Conservation (phyloP, 2,113 vertebrate species). For the Gymnarchus niloticus region DNA sequence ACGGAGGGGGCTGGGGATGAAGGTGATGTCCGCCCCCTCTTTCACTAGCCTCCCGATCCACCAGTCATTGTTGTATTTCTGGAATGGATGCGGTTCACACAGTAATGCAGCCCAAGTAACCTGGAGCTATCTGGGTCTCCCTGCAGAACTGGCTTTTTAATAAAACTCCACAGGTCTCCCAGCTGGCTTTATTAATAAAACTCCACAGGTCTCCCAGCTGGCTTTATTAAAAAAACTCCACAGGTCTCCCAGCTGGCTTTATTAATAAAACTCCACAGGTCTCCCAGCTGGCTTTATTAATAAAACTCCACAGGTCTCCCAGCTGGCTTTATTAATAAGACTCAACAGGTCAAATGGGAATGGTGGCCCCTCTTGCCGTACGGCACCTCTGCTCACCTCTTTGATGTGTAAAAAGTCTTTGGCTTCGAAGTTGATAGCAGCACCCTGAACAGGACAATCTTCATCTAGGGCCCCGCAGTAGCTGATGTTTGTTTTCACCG, state of each 20-base stretch:
- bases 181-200: neutral
- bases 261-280: too few relatives aligned
- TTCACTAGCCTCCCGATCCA: conserved; percentile 94
- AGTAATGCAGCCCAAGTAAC: neutral
- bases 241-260: neutral
- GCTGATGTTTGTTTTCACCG: conserved; percentile 90
- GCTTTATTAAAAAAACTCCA: too few relatives aligned
- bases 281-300: neutral
- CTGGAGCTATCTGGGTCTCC: neutral
- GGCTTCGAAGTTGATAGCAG: conserved; percentile 94
- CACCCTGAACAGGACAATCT: conserved; percentile 91
- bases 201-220: neutral
- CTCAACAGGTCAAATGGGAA: neutral
- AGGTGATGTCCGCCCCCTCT: conserved; percentile 88
- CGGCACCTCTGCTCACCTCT: conserved; percentile 68
- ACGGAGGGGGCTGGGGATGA: conserved; percentile 90
- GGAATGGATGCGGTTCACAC: neutral
- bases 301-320: neutral
- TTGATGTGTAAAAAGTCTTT: conserved; percentile 99
- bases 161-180: too few relatives aligned
- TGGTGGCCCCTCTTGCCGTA: too few relatives aligned
- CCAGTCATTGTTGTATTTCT: conserved; percentile 97
- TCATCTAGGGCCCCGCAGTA: conserved; percentile 91
- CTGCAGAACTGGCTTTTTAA: neutral
- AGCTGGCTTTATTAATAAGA: neutral